A percentile compares a stretch with the other conserved stretches of the same genome.
Evolutionary conservation across 2,113 vertebrate species (phyloP).

Genomic region (Dromaius novaehollandiae): DNA sequence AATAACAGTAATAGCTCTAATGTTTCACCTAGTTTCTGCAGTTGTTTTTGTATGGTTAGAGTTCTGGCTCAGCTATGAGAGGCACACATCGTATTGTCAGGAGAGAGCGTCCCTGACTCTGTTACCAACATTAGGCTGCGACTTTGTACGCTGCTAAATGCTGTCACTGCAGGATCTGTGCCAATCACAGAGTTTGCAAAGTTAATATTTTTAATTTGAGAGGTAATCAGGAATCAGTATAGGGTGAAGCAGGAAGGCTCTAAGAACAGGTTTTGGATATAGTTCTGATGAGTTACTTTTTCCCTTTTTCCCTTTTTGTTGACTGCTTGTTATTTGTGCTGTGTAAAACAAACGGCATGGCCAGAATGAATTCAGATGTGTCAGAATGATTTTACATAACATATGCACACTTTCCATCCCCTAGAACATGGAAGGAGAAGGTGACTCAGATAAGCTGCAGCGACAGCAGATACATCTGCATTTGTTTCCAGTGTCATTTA

Average conservation of each 20-base stretch:
- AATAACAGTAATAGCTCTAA: not conserved
- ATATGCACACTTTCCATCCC: not conserved
- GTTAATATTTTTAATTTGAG: not conserved
- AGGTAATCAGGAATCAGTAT: not conserved
- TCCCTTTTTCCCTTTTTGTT: not conserved
- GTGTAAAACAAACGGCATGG: not conserved
- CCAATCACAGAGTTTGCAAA: not conserved
- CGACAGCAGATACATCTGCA: not conserved
- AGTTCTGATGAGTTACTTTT: not conserved
- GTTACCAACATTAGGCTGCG: not conserved
- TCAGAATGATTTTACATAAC: not conserved
- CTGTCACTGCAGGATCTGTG: not conserved
- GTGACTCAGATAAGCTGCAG: not conserved
- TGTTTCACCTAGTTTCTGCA: not conserved
- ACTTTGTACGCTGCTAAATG: not conserved
- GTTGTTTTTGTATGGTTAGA: not conserved
- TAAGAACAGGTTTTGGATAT: not conserved
- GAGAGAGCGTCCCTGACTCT: not conserved
- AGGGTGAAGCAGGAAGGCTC: not conserved
- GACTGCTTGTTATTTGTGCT: not conserved
- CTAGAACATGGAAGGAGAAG: not conserved
- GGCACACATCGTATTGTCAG: not conserved
- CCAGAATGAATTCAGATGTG: not conserved
- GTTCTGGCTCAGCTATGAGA: not conserved
- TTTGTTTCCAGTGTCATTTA: not conserved